These are phyloP conservation scores for Microtus ochrogaster DNA, from an alignment of 2,113 vertebrate species.

Conservation along the genomic window DNA sequence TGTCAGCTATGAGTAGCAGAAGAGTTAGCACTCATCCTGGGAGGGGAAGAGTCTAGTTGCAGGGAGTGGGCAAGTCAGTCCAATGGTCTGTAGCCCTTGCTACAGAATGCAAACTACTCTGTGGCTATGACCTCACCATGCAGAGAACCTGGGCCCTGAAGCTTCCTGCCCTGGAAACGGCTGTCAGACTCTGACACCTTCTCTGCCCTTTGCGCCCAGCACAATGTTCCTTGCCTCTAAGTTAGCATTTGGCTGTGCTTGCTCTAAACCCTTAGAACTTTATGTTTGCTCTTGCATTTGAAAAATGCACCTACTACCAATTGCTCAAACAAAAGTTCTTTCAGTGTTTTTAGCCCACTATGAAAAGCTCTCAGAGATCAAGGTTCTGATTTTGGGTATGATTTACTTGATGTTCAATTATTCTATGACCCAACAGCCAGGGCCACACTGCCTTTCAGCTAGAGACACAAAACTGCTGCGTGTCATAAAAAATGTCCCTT, in stretches of 20 bases:
- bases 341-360: not conserved
- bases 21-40: too few species aligned
- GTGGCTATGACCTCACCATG: not conserved
- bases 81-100: not conserved
- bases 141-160: not conserved
- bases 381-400: not conserved
- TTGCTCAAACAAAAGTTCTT: not conserved
- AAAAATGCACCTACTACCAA: not conserved
- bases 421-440: not conserved
- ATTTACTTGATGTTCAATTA: not conserved
- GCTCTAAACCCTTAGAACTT: not conserved
- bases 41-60: not conserved
- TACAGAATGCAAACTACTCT: not conserved
- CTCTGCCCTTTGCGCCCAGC: not conserved
- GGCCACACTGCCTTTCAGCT: not conserved
- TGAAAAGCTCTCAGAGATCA: not conserved
- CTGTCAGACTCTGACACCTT: not conserved
- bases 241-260: too few species aligned
- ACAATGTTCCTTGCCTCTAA: not conserved
- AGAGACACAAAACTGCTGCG: not conserved
- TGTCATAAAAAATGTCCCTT: not conserved
- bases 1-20: not conserved
- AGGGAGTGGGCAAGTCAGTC: not conserved
- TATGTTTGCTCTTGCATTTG: not conserved
- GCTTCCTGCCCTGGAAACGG: not conserved